Evolutionary conservation across 1,140 invertebrate genomes (phyloP), one percentile per base, ranked within the genome.

Genomic region (Anoplophora glabripennis): DNA sequence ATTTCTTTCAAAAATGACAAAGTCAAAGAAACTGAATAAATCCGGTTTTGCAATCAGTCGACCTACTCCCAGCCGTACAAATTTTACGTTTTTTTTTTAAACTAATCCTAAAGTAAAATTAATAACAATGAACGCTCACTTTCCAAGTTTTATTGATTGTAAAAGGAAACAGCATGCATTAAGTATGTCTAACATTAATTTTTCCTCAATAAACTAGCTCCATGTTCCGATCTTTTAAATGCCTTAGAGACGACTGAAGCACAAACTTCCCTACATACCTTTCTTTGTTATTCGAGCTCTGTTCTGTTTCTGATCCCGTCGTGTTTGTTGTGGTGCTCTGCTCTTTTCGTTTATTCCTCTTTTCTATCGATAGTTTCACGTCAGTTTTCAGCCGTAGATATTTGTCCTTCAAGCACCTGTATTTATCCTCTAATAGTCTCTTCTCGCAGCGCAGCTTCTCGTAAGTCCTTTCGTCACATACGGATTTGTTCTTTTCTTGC

Each of bases 361-460:
- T 81, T 64, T 88, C 86, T 14, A 85, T 74, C 0, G 79, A 79
- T 14, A 86, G 71, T 70, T 88, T 86, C 3, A 90, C 86, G 53
- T 90, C 88, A 7, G 84, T 88, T 69, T 90, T 92, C 21, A 92
- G 72, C 87, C 87, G 79, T 11, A 87, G 79, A 67, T 92, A 90
- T 70, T 92, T 90, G 65, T 90, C 88, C 72, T 90, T 90, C 14
- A 92, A 75, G 52, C 84, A 88, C n/a, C 82, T 80, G 68, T 90
- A 92, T 68, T 90, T 90, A 64, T 90, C 88, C 61, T 87, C 83
- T 0, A 90, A 63, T 12, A 89, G 70, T 2, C 87, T 79, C 63
- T 89, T 89, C 67, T 89, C 86, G 65, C 85, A 87, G 1, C 85
- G 78, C 38, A 88, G 71, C 65, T 87, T 87, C 61, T 88, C 86